phyloP scores from a whole-genome alignment of 2,888 invertebrate species.

The Ormyrus nitidulus region DNA sequence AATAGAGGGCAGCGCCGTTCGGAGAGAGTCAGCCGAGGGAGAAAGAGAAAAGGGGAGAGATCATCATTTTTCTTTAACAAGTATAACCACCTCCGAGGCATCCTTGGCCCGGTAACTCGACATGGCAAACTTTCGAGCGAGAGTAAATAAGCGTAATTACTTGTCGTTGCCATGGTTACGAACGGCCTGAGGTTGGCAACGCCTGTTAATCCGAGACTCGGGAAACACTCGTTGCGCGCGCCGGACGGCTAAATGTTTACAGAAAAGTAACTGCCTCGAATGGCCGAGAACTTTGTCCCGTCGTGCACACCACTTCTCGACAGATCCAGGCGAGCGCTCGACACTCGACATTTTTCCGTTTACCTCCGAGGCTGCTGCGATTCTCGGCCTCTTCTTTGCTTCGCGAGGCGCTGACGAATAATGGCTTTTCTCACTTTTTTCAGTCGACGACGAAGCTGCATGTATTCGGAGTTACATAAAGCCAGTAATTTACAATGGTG shows the following conservation, averaged over 20 bases:
- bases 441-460: too few relatives aligned
- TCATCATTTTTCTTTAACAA: constrained; percentile 30
- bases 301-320: too few relatives aligned
- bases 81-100: constrained; percentile 12
- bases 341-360: too few relatives aligned
- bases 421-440: too few relatives aligned
- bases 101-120: constrained; percentile 36
- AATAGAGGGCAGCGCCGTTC: too few relatives aligned
- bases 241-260: constrained; percentile 28
- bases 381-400: too few relatives aligned
- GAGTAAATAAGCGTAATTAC: constrained; percentile 46
- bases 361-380: too few relatives aligned
- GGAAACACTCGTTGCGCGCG: constrained; percentile 9
- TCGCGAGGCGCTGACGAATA: too few relatives aligned
- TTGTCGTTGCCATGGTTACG: constrained; percentile 34
- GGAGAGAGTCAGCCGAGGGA: too few relatives aligned
- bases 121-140: constrained; percentile 25
- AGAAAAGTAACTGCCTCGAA: constrained; percentile 22
- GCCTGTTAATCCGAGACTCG: constrained; percentile 2
- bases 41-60: background rate
- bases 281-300: background rate
- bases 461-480: too few relatives aligned
- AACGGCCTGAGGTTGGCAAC: background rate
- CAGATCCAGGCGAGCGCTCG: too few relatives aligned
- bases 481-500: too few relatives aligned